Evolutionary conservation across 2,888 invertebrate species (phyloP).

Genomic region (Troides aeacus): DNA sequence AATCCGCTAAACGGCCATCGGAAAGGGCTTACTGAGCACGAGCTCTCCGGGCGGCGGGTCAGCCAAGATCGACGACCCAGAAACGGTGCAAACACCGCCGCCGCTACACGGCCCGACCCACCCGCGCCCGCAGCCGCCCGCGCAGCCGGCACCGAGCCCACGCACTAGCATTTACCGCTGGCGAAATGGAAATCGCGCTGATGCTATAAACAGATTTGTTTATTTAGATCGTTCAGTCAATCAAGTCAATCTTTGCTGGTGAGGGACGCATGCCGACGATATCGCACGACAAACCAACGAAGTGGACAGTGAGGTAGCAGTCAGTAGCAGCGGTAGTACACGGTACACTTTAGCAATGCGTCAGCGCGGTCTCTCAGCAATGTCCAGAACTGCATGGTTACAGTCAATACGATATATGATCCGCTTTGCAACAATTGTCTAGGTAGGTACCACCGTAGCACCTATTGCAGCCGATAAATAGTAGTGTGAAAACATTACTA

Average conservation of each 20-base stretch:
- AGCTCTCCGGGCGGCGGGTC: conserved; percentile 54
- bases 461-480: too few relatives aligned
- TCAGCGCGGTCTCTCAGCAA: too few relatives aligned
- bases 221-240: conserved; percentile 20
- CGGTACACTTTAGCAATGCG: too few relatives aligned
- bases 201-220: conserved; percentile 15
- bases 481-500: too few relatives aligned
- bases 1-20: conserved; percentile 19
- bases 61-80: conserved; percentile 67
- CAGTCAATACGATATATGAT: too few relatives aligned
- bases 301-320: too few relatives aligned
- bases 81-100: conserved; percentile 41
- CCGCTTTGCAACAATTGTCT: too few relatives aligned
- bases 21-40: conserved; percentile 13
- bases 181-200: conserved; percentile 20
- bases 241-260: background rate
- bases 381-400: too few relatives aligned
- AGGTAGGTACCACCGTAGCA: too few relatives aligned
- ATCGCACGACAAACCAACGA: too few relatives aligned
- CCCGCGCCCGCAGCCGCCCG: conserved; percentile 31
- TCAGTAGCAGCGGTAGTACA: too few relatives aligned
- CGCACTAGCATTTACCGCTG: conserved; percentile 25
- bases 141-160: conserved; percentile 26
- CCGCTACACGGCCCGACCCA: background rate
- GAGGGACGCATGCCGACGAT: too few relatives aligned